Evolutionary conservation across 2,797 vertebrate genomes (phyloP).

Genomic region (Falco biarmicus): DNA sequence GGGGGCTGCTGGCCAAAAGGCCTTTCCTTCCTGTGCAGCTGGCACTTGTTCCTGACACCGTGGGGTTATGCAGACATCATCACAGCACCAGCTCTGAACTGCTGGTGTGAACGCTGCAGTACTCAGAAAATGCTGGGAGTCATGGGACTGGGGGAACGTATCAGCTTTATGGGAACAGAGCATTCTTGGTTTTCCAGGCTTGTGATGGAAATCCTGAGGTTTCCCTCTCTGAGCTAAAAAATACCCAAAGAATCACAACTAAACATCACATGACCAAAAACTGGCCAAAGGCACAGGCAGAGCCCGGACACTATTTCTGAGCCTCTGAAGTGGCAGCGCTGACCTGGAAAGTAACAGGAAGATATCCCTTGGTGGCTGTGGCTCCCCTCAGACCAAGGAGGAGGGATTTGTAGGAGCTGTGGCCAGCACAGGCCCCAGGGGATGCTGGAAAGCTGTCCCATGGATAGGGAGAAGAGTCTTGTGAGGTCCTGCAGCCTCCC

Average conservation of each 20-base stretch:
- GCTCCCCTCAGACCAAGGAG: not conserved
- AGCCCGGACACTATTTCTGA: not conserved
- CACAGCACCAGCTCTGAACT: not conserved
- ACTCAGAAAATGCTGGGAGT: fast-evolving
- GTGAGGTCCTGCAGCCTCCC: not conserved
- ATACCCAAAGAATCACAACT: not conserved
- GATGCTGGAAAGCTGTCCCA: not conserved
- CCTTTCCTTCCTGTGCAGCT: not conserved
- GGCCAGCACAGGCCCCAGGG: not conserved
- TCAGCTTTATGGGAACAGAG: not conserved
- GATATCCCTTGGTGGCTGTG: not conserved
- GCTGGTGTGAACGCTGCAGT: not conserved
- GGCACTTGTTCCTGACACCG: fast-evolving
- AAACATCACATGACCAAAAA: not conserved
- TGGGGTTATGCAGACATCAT: not conserved
- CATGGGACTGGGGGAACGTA: not conserved
- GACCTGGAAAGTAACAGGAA: not conserved
- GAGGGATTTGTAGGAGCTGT: not conserved
- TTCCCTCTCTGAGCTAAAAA: not conserved
- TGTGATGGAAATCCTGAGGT: not conserved
- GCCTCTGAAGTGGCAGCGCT: not conserved
- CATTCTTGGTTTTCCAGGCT: not conserved
- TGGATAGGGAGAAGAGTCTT: not conserved
- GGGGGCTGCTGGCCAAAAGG: not conserved
- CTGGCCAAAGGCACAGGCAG: not conserved